Base-by-base conservation (phyloP, 2,888 invertebrate genomes). In the Heliconius hortense region DNA sequence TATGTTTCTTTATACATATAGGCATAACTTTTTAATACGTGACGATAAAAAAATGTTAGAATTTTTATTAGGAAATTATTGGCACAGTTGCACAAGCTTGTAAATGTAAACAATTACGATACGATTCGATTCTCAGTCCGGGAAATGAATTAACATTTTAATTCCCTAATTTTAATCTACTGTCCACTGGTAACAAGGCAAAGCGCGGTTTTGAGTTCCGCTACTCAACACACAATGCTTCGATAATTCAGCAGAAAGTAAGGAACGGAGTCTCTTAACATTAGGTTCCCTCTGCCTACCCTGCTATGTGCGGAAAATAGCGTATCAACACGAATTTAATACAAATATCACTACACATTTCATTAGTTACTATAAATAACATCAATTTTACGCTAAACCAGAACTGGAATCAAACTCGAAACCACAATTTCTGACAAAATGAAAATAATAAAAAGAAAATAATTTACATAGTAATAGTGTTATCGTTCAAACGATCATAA, bases 401-500 rank as follows among this genome's bases (percentile, higher is more conserved):
- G n/a, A 56, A 11, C 56, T n/a, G 56, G n/a, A 56, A 56, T 56
- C 11, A 56, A n/a, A 56, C 56, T 56, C 10, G 56, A n/a, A n/a
- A 56, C 56, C n/a, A 7, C 56, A 56, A 56, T n/a, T 56, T n/a
- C n/a, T n/a, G 2, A 26, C 26, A 53, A 21, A 68, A 68, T 21
- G 18, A 26, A 68, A 48, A 28, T 11, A 26, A 31, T 53, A 56
- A 56, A 21, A 69, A n/a, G 13, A 35, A 31, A 53, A 31, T n/a
- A 53, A 10, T 21, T 71, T 60, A 39, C 60, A 71, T 62, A 39
- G 24, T 62, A 60, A 39, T 56, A 69, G 21, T 21, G 18, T 18
- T 71, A 60, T 71, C 35, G 21, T 11, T 71, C 39, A 59, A 62
- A 60, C 10, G 39, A 71, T 71, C 60, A 62, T 62, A 60, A 71